Conservation (phyloP, 2,113 vertebrate species). For the Neofelis nebulosa region DNA sequence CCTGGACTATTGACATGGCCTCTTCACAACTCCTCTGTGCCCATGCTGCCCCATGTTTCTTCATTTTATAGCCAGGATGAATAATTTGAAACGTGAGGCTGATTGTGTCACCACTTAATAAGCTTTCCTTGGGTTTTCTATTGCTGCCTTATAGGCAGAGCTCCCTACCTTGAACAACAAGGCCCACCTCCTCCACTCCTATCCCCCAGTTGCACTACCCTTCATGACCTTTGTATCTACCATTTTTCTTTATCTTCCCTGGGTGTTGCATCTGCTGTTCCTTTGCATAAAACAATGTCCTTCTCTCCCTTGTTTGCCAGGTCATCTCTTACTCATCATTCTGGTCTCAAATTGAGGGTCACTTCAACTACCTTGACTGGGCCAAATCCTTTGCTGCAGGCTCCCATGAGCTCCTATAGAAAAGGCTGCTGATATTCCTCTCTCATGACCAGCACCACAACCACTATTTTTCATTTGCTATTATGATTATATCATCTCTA, state of each 20-base stretch:
- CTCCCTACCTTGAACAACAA: background rate
- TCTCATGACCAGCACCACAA: background rate
- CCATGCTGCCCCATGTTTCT: background rate
- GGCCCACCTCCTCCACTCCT: rapidly evolving
- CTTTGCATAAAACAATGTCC: background rate
- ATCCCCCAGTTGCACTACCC: rapidly evolving
- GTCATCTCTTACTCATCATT: background rate
- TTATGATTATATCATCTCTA: background rate
- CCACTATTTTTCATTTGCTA: background rate
- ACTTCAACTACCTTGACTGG: background rate
- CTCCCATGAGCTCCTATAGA: background rate
- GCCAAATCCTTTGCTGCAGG: background rate
- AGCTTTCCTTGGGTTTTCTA: background rate
- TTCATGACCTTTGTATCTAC: background rate
- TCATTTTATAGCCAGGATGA: background rate
- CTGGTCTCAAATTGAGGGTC: background rate
- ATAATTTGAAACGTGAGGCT: background rate
- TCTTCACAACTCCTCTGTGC: background rate
- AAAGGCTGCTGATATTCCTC: background rate
- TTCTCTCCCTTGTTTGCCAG: background rate
- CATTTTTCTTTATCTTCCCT: background rate
- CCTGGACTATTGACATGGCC: no score
- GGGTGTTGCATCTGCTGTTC: rapidly evolving
- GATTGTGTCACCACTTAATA: background rate
- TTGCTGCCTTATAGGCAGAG: background rate